phyloP scores from a whole-genome alignment of 2,888 invertebrate genomes.

The Rhagium mordax region DNA sequence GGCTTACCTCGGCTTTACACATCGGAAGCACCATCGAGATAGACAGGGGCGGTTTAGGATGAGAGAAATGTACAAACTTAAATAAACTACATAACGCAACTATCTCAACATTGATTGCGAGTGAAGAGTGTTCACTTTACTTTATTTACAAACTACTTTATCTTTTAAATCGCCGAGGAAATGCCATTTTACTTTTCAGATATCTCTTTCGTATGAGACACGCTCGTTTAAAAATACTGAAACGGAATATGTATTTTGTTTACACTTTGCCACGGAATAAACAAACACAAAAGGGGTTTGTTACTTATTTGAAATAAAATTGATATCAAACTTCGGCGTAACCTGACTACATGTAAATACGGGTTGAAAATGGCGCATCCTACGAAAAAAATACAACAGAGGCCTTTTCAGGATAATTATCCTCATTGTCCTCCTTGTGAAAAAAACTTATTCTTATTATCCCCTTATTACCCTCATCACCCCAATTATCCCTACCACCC shows the following conservation, averaged over 20 bases:
- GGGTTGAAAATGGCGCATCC: too few relatives aligned
- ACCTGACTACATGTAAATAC: too few relatives aligned
- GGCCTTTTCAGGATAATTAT: too few relatives aligned
- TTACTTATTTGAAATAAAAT: background rate
- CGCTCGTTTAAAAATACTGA: background rate
- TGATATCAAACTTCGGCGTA: too few relatives aligned
- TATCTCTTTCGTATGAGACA: background rate
- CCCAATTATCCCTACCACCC: too few relatives aligned
- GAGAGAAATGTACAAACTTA: constrained; percentile 44
- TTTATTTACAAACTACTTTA: constrained; percentile 36
- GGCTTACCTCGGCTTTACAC: constrained; percentile 48
- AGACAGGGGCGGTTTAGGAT: constrained; percentile 49
- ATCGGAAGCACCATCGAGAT: constrained; percentile 49
- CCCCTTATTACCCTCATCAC: too few relatives aligned
- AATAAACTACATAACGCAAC: constrained; percentile 43
- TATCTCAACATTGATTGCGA: constrained; percentile 47
- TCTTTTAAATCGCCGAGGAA: background rate
- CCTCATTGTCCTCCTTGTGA: too few relatives aligned
- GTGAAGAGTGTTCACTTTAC: constrained; percentile 34
- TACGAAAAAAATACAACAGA: too few relatives aligned
- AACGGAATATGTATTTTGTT: background rate
- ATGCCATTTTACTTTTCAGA: background rate
- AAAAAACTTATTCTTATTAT: too few relatives aligned
- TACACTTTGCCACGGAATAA: constrained; percentile 1
- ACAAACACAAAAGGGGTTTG: background rate